These are phyloP conservation scores for Perithous albicinctus DNA, from an alignment of 2,888 invertebrate species.

Conservation along the genomic window DNA sequence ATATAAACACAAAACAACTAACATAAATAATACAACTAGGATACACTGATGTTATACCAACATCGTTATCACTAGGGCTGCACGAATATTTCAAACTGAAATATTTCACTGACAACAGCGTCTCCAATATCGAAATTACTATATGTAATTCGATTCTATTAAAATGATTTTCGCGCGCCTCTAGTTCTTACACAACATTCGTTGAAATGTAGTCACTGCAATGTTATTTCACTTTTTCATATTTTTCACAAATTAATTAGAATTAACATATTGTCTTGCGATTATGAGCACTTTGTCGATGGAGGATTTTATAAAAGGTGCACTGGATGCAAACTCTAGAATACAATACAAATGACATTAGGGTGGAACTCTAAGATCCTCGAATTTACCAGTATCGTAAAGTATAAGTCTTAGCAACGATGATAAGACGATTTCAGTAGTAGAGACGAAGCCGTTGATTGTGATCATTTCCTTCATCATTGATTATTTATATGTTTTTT, in stretches of 20 bases:
- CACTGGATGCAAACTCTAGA: constrained; percentile 31
- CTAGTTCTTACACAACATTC: constrained; percentile 25
- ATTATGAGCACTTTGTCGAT: constrained; percentile 42
- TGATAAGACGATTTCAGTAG: constrained; percentile 32
- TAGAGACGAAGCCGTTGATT: constrained; percentile 52
- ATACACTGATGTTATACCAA: constrained; percentile 51
- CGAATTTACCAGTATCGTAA: constrained; percentile 12
- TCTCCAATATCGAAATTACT: neutral
- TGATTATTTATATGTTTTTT: neutral
- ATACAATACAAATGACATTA: constrained; percentile 17
- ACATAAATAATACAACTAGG: constrained; percentile 56
- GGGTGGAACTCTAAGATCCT: neutral
- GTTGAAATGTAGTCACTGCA: constrained; percentile 60
- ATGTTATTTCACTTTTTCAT: constrained; percentile 23
- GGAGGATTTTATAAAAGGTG: neutral
- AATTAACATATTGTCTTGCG: constrained; percentile 41
- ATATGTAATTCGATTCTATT: neutral
- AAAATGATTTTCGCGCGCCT: neutral
- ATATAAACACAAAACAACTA: constrained; percentile 13
- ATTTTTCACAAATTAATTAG: constrained; percentile 26
- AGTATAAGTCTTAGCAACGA: constrained; percentile 22
- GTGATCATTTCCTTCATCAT: constrained; percentile 20
- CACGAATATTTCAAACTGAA: constrained; percentile 16
- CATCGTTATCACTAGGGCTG: constrained; percentile 34
- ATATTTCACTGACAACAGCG: too few relatives aligned